Percentiles rank a stretch among this genome's conserved stretches.
Evolutionary conservation across 2,113 vertebrate genomes (phyloP).

Genomic region (Phylloscopus whistleri): DNA sequence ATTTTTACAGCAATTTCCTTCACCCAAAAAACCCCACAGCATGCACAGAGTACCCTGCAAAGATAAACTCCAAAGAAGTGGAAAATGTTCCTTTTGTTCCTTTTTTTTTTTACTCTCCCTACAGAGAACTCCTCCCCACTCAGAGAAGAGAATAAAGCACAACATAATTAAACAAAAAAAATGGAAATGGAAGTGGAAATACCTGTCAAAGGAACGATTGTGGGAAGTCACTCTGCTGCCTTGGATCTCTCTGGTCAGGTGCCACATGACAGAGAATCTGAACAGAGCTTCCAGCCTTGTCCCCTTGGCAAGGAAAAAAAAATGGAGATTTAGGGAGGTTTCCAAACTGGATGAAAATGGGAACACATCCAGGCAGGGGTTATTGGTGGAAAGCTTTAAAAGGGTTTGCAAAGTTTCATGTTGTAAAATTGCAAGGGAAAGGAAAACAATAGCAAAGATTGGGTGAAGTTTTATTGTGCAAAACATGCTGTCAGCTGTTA

Average conservation of each 20-base stretch:
- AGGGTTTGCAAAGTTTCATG: not conserved
- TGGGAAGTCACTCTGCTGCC: constrained; percentile 85
- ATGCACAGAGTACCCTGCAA: not conserved
- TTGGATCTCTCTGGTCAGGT: constrained; percentile 93
- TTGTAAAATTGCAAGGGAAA: not conserved
- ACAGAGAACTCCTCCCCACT: not conserved
- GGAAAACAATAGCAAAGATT: not conserved
- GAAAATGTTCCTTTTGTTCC: not conserved
- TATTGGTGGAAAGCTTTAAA: not conserved
- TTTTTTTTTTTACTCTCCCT: not conserved
- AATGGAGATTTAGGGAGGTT: not conserved
- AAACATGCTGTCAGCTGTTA: not conserved
- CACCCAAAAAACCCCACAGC: not conserved
- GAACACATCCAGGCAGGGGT: not conserved
- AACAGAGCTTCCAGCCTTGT: constrained; percentile 89
- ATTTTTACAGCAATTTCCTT: not conserved
- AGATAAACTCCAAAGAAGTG: not conserved
- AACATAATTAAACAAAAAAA: not conserved
- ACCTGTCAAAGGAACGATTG: constrained; percentile 95
- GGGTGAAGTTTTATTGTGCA: not conserved
- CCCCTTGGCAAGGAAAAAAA: constrained; percentile 68
- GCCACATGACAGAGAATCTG: constrained; percentile 94
- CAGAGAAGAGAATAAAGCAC: not conserved
- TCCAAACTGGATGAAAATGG: not conserved
- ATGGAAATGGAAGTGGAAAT: not conserved